Conservation (phyloP, 1,140 invertebrate genomes). For the Eurosta solidaginis region DNA sequence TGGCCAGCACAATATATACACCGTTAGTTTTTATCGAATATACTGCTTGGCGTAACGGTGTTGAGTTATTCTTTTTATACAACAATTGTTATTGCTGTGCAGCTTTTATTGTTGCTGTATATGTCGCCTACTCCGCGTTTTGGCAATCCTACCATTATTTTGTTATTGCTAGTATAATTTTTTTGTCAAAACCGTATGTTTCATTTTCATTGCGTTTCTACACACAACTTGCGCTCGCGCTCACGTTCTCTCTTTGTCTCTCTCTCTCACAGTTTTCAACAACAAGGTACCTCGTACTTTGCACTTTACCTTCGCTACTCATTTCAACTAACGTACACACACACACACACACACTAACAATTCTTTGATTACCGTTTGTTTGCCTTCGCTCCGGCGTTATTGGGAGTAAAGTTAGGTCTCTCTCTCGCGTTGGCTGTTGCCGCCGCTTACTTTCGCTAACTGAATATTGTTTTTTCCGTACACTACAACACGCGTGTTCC, state of each 20-base stretch:
- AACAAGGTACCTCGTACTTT: no score
- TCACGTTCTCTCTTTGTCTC: no score
- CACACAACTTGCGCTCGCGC: no score
- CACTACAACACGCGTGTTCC: conserved; percentile 39
- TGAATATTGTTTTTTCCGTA: background rate
- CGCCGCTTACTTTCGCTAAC: background rate
- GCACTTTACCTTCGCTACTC: no score
- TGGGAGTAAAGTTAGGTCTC: background rate
- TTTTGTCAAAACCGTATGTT: background rate
- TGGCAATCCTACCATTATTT: conserved; percentile 35
- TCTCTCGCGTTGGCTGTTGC: conserved; percentile 36
- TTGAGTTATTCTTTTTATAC: conserved; percentile 40
- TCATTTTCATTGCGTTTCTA: background rate
- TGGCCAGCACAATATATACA: background rate
- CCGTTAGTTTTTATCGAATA: conserved; percentile 30
- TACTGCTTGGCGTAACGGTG: background rate
- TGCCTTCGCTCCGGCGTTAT: background rate
- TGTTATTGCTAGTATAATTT: background rate
- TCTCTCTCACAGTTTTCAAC: no score
- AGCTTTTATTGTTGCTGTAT: background rate
- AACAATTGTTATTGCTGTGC: conserved; percentile 31
- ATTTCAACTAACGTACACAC: no score
- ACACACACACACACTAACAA: no score
- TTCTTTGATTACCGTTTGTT: no score
- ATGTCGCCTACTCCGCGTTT: background rate